phyloP scores from a whole-genome alignment of 2,113 vertebrate genomes.

The Pachycephala philippinensis region DNA sequence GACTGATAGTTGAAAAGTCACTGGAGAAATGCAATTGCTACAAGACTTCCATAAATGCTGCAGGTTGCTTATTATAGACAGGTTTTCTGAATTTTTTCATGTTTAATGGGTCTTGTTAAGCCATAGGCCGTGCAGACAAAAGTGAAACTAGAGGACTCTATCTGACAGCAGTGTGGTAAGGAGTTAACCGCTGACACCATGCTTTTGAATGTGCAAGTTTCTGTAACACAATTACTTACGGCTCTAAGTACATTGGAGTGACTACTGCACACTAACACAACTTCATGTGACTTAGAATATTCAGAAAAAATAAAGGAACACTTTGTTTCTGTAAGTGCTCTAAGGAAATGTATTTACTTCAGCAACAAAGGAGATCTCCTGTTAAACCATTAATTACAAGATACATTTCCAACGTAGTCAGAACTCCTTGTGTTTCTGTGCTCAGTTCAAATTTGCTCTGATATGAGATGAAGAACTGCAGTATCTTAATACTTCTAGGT shows the following conservation, averaged over 20 bases:
- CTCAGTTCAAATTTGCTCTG: not conserved
- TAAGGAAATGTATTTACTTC: not conserved
- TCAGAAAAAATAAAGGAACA: not conserved
- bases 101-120: not conserved
- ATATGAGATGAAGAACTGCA: not conserved
- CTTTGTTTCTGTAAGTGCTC: not conserved
- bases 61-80: not conserved
- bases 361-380: not conserved
- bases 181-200: not conserved
- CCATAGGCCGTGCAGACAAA: not conserved
- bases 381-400: not conserved
- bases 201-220: not conserved
- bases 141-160: not conserved
- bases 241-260: not conserved
- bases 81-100: not conserved
- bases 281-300: not conserved
- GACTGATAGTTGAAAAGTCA: not conserved
- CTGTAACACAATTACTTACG: not conserved
- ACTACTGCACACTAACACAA: not conserved
- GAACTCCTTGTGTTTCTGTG: not conserved
- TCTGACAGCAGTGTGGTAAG: not conserved
- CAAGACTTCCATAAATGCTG: not conserved
- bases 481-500: not conserved
- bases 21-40: not conserved
- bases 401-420: rapidly evolving